Conservation (phyloP, 2,888 invertebrate species). For the Leucophenga maculata region DNA sequence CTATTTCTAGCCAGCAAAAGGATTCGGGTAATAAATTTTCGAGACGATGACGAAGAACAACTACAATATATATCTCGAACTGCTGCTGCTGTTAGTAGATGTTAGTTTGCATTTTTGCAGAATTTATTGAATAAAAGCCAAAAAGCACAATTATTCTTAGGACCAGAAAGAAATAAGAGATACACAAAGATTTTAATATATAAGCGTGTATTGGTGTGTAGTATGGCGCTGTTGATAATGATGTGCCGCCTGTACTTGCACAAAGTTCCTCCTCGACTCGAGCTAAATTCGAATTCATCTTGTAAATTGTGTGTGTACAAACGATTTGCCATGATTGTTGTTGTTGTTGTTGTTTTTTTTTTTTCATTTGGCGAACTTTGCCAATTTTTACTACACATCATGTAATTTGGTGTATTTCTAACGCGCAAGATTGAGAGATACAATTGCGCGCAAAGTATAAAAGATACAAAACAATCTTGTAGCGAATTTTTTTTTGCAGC, state of each 20-base stretch:
- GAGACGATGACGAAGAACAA: too few species aligned
- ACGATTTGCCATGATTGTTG: neutral
- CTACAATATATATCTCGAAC: too few species aligned
- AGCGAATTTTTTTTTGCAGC: neutral
- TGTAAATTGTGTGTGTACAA: constrained; percentile 6
- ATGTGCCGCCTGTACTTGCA: constrained; percentile 24
- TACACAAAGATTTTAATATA: constrained; percentile 35
- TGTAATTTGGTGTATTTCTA: constrained; percentile 47
- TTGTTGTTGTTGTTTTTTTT: neutral
- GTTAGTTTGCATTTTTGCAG: constrained; percentile 33
- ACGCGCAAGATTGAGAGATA: neutral
- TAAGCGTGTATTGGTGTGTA: constrained; percentile 16
- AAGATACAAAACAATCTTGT: neutral
- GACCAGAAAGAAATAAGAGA: constrained; percentile 16
- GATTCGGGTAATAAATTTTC: constrained; percentile 59
- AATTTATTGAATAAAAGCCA: constrained; percentile 50
- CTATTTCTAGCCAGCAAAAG: constrained; percentile 38
- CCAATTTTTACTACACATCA: constrained; percentile 62
- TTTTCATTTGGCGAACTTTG: constrained; percentile 37
- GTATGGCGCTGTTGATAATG: constrained; percentile 33
- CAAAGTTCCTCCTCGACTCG: neutral
- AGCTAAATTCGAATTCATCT: neutral
- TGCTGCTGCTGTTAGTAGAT: neutral
- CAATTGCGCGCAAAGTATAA: neutral
- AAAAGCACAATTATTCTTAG: constrained; percentile 47